Conservation (phyloP, 2,888 invertebrate species). For the Cheilosia urbana region DNA sequence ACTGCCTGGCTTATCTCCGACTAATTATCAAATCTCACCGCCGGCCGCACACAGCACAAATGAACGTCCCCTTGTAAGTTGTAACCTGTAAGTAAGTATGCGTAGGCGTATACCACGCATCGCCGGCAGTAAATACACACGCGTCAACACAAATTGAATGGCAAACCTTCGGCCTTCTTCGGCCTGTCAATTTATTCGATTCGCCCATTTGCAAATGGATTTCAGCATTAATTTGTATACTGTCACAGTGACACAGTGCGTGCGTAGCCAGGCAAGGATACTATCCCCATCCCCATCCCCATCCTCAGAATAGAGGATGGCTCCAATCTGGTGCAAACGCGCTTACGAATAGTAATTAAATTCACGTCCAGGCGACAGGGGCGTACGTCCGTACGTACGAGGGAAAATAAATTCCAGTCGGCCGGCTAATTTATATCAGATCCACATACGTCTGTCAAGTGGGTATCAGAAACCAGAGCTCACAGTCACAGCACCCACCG, state of each 20-base stretch:
- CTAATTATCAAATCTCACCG: slow-evolving; percentile 58
- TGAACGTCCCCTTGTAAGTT: slow-evolving; percentile 27
- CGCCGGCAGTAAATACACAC: slow-evolving; percentile 30
- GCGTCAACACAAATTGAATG: slow-evolving; percentile 70
- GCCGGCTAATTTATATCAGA: slow-evolving; percentile 62
- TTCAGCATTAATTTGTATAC: slow-evolving; percentile 54
- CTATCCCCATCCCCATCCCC: not conserved
- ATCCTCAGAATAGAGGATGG: not conserved
- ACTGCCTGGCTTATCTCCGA: slow-evolving; percentile 32
- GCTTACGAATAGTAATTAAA: slow-evolving; percentile 71
- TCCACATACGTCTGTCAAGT: slow-evolving; percentile 34
- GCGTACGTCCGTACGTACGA: slow-evolving; percentile 36
- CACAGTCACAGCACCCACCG: slow-evolving; percentile 18
- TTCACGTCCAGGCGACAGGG: slow-evolving; percentile 61
- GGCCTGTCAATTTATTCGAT: slow-evolving; percentile 64
- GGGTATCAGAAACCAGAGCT: not conserved
- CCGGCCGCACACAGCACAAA: slow-evolving; percentile 30
- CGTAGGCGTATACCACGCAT: not conserved
- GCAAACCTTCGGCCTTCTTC: slow-evolving; percentile 39
- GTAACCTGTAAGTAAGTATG: no score
- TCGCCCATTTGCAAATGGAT: slow-evolving; percentile 45
- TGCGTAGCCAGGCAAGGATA: slow-evolving; percentile 33
- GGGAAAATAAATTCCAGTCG: slow-evolving; percentile 67
- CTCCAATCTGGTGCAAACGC: slow-evolving; percentile 36
- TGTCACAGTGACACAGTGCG: slow-evolving; percentile 31